Evolutionary conservation across 1,140 invertebrate species (phyloP).

Genomic region (Mizuhopecten yessoensis): DNA sequence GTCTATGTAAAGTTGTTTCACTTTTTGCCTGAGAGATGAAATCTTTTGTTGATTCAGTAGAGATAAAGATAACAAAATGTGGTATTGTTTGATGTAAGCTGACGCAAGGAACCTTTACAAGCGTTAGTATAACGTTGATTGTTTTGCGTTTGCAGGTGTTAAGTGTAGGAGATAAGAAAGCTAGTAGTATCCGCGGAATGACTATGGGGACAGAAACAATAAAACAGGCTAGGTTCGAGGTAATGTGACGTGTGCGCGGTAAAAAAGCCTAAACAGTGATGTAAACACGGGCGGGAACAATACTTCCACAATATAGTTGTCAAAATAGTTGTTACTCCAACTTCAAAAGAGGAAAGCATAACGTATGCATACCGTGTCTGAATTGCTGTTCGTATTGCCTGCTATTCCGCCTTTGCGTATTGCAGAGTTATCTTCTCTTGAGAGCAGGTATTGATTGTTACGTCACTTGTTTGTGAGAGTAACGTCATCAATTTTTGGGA

Average conservation of each 20-base stretch:
- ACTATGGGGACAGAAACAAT: background rate
- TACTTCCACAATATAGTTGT: conserved; percentile 12
- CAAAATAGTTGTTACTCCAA: background rate
- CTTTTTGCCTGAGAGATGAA: conserved; percentile 3
- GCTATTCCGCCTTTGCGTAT: too few relatives aligned
- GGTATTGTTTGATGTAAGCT: conserved; percentile 14
- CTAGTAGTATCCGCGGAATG: background rate
- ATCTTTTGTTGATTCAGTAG: background rate
- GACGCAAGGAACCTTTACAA: conserved; percentile 25
- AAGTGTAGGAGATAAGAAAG: background rate
- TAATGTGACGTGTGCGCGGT: conserved; percentile 1
- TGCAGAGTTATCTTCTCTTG: too few relatives aligned
- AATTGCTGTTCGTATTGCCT: too few relatives aligned
- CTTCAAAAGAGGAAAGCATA: background rate
- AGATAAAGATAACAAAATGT: conserved; percentile 14
- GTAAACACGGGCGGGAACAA: conserved; percentile 31
- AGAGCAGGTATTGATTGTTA: too few relatives aligned
- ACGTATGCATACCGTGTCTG: background rate
- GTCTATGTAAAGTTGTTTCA: conserved; percentile 33
- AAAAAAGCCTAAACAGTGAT: background rate
- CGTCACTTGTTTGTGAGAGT: too few relatives aligned
- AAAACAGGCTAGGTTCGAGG: conserved; percentile 23
- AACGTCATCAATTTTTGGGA: too few relatives aligned
- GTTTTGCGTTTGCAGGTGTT: conserved; percentile 25
- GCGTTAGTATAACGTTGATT: conserved; percentile 26